Base-by-base conservation (phyloP, 2,888 invertebrate species). In the Ophioninae sp. region DNA sequence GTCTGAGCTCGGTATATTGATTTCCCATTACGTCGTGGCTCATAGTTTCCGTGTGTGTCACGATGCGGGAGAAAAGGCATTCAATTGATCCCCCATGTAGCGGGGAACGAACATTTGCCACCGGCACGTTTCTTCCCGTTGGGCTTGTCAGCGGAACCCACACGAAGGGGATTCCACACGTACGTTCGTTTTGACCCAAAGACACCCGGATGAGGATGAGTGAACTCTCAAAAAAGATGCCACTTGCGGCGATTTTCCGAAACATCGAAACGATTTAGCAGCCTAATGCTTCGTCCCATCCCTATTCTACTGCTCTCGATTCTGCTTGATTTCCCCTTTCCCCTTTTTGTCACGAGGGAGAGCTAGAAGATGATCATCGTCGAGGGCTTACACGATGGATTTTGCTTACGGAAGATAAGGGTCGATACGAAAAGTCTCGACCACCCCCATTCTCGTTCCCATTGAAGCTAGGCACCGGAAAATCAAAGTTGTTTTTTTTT, bases 11-110 rank as follows among this genome's bases (percentile, higher is more conserved):
- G 75, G 81, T 86, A 91, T 91, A 91, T 91, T 90, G 91, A 91
- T 91, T 91, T 91, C 85, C 90, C 90, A 91, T 91, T 91, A 91
- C 85, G 85, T 85, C 83, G 80, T 65, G 76, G 79, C 83, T 78
- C 85, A 81, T 61, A 39, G 37, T 69, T 51, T 17, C 37, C 68
- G 22, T 17, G 79, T 81, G 37, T 17, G 79, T 81, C 84, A 84
- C 71, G 72, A 51, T 22, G 22, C 22, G 22, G 41, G 30, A 74
- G 64, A 71, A 80, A 86, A 85, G 85, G 85, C 89, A 86, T 90
- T 90, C 90, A 86, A 90, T 89, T 88, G 90, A 89, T 89, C 88
- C 69, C 88, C 85, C 82, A 56, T 71, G 56, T 59, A 17, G 39
- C 22, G 86, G 87, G 86, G 88, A 87, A 87, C 87, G 86, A 87